Evolutionary conservation across 2,113 vertebrate species (phyloP), one percentile per base, ranked within the genome.

Genomic region (Noctilio leporinus): DNA sequence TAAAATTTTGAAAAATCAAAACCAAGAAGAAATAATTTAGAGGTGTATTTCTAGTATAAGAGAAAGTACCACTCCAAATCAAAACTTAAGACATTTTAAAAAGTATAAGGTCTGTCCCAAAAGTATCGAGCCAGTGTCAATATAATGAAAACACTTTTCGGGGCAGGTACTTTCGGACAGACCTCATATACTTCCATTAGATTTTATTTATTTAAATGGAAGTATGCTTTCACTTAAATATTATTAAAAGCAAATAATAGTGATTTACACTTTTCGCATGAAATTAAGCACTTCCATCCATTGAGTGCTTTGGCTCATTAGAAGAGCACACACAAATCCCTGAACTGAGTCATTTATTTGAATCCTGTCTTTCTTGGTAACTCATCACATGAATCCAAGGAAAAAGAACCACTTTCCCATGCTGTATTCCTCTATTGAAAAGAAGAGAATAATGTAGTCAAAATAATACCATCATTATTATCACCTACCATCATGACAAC

Each of bases 1-100:
- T 77, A 76, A 92, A 59, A 28, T 28, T 94, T 97, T 80, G 70
- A 11, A 81, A 92, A 95, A 57, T 76, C 33, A 87, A 38, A 73
- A 88, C 4, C 11, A 86, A n/a, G 33, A 75, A 86, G 33, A 47
- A 82, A 85, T 19, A 77, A 69, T 94, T 95, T 81, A 85, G 33
- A 96, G 81, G 33, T 69, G 55, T 19, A 11, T 7, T 86, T 83
- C 59, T 5, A 43, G 22, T 11, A 64, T 53, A 81, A 59, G 62
- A 86, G 78, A 72, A 87, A 77, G 11, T 38, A 12, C 3, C 17
- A 53, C 28, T 30, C 12, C 15, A 67, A 73, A 62, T 65, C 17
- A 24, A 24, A 28, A 15, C 53, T 33, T 38, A 77, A 91, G 72
- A 35, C 9, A 33, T 73, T 83, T 75, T 38, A 9, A 89, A n/a